Base-by-base conservation (phyloP, 2,888 invertebrate genomes). In the Thereva nobilitata region DNA sequence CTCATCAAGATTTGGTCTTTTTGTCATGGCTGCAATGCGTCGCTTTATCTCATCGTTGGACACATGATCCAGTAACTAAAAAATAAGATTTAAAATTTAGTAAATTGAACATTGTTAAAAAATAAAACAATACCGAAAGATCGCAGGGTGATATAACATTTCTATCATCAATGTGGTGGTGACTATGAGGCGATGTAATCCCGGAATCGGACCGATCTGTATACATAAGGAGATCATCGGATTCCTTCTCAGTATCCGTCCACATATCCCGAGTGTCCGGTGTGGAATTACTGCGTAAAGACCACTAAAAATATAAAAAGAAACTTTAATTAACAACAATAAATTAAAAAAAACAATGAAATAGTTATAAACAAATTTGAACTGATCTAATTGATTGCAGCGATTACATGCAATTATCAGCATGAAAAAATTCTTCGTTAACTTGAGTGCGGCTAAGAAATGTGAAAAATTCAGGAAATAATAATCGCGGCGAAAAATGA, bases 1-100 rank as follows among this genome's bases (percentile, higher is more conserved):
- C 67, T 83, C 83, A 53, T 77, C 76, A 47, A 76, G 71, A 37
- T 70, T 71, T 65, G 76, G 69, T 68, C 77, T 78, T 66, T 78
- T 76, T 45, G 75, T 70, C 72, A 79, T 75, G 59, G 71, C 71
- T 35, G 70, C 66, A 35, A 80, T 70, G 12, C 76, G 75, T 1
- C 74, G 73, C 57, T 77, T 75, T 10, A 79, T 63, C 61, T 76
- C 76, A 40, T 78, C 79, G 67, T 75, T 76, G 64, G 76, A 74
- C 61, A 73, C 71, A 61, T 73, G 73, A 50, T 75, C 73, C 50
- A 73, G 67, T 54, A 73, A 59, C 72, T 74, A 34, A 55, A 47
- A 55, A 42, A 49, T 44, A 37, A 70, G 64, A 41, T 10, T 40
- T 38, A 45, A 42, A 34, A n/a, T 7, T 42, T 9, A 35, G 5